These are phyloP conservation scores for Scaptomyza pallida DNA, from an alignment of 1,140 invertebrate genomes.

Conservation along the genomic window DNA sequence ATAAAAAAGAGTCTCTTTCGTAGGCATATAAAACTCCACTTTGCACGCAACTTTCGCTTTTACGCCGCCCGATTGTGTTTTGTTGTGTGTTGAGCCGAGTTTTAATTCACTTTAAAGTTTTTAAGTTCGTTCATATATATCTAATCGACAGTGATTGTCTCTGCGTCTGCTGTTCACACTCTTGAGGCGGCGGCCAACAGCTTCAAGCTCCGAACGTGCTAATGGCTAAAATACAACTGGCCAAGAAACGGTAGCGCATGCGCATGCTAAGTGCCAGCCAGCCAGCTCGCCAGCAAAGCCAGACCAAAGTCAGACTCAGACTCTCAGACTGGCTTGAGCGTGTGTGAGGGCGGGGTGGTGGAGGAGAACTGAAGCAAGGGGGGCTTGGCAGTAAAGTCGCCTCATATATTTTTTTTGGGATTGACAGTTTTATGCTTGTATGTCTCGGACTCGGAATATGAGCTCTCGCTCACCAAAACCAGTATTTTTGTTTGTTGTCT, in stretches of 20 bases:
- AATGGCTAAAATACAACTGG: conserved; percentile 83
- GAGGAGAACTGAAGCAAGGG: background rate
- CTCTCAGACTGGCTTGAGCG: too few species aligned
- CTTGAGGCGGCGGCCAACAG: conserved; percentile 35
- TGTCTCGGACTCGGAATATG: conserved; percentile 8
- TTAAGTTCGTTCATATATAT: background rate
- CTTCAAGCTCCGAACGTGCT: conserved; percentile 78
- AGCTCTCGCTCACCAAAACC: conserved; percentile 41
- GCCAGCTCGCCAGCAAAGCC: conserved; percentile 3
- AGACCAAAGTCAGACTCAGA: conserved; percentile 17
- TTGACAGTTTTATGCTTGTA: conserved; percentile 46
- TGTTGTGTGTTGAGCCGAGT: conserved; percentile 45
- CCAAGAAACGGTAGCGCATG: conserved; percentile 78
- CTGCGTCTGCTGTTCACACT: conserved; percentile 51
- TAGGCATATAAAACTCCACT: conserved; percentile 50
- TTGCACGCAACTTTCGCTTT: conserved; percentile 73
- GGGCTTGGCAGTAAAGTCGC: background rate
- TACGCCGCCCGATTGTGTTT: conserved; percentile 47
- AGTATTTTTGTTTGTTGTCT: conserved; percentile 31
- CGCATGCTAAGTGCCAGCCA: conserved; percentile 64
- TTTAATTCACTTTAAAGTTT: conserved; percentile 68
- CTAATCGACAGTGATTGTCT: conserved; percentile 3
- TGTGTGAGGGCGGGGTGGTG: background rate
- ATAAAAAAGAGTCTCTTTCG: conserved; percentile 16
- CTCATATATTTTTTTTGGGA: conserved; percentile 9